Evolutionary conservation across 2,888 invertebrate genomes (phyloP).

Genomic region (Oxycera nigricornis): DNA sequence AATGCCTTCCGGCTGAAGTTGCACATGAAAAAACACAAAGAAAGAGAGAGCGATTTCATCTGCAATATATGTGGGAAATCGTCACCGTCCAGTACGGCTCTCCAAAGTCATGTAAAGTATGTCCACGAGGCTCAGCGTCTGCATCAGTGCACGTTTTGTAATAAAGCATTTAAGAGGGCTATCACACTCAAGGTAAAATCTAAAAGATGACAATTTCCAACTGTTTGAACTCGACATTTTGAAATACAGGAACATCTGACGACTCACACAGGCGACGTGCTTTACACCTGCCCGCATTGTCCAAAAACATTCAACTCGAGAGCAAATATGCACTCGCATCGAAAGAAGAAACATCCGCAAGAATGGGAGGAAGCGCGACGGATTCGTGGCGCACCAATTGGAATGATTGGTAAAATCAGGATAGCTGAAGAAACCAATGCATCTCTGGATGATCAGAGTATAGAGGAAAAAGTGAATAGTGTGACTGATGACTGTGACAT

Average conservation of each 20-base stretch:
- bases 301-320: conserved; percentile 60
- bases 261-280: conserved; percentile 59
- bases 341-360: conserved; percentile 42
- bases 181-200: conserved; percentile 30
- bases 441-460: not conserved
- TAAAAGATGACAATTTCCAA: no score
- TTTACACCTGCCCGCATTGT: conserved; percentile 60
- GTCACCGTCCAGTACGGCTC: conserved; percentile 41
- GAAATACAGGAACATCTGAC: conserved; percentile 60
- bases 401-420: not conserved
- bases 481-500: conserved; percentile 2
- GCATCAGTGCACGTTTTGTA: conserved; percentile 45
- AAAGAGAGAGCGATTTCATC: conserved; percentile 34
- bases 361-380: conserved; percentile 37
- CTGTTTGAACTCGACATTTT: not conserved
- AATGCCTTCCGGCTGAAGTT: conserved; percentile 33
- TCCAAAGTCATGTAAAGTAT: conserved; percentile 26
- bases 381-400: conserved; percentile 17
- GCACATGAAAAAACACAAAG: conserved; percentile 39
- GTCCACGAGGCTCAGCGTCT: conserved; percentile 28
- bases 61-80: conserved; percentile 45
- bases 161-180: conserved; percentile 45
- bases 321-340: conserved; percentile 44
- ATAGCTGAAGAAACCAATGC: not conserved
- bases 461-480: conserved; percentile 12